Base-by-base conservation (phyloP, 2,797 vertebrate genomes). In the Sebastes taczanowskii region DNA sequence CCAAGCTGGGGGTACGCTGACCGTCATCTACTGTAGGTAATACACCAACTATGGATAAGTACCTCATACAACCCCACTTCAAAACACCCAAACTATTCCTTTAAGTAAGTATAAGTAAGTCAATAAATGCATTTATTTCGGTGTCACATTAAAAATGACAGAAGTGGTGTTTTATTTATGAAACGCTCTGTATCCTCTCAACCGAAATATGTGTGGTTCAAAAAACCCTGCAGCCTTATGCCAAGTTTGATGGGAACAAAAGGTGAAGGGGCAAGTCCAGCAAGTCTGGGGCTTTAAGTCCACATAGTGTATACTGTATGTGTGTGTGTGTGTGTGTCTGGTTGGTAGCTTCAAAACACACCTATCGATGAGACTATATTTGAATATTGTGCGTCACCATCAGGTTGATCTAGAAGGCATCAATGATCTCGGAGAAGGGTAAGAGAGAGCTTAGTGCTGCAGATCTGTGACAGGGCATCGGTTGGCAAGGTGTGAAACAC, bases 401-500 rank as follows among this genome's bases (percentile, higher is more conserved):
- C 38, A 46, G 66, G 68, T 73, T 72, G 76, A 78, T 89, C 77
- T 46, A 32, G 75, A 30, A 68, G 65, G 67, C 80, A 58, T 75
- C 49, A 70, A n/a, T 66, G 67, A 62, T 68, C 32, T 46, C 58
- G 20, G 30, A 60, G 58, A 66, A 55, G 77, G 29, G 63, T 46
- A 83, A 72, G 58, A 68, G 76, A 77, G 77, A 18, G 62, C 53
- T 78, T n/a, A 22, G 74, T 23, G 66, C 68, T 80, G 82, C 27
- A 34, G 82, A 85, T 80, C 64, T 7, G 68, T 82, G 86, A 86
- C 73, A 63, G 62, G 55, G 55, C 67, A 81, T 88, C 69, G 67
- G 70, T 63, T 83, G 74, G 74, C 78, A 74, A 83, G 70, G 89
- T 87, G 92, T 90, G 88, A 93, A 93, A 89, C 72, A 75, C 82